Evolutionary conservation across 2,113 vertebrate species (phyloP).

Genomic region (Siniperca chuatsi): DNA sequence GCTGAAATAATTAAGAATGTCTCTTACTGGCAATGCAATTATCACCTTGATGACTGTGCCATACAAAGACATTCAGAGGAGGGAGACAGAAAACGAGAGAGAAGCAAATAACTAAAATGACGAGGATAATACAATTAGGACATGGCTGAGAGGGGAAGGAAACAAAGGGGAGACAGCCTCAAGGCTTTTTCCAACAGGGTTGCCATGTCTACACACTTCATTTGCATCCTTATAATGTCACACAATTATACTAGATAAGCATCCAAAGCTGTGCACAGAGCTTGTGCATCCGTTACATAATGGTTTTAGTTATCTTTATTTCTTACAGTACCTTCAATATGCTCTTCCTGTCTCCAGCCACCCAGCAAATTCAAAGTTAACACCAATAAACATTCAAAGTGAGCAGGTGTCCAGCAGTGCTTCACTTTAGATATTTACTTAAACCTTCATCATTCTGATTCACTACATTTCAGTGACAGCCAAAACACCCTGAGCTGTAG

Average conservation of each 20-base stretch:
- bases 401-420: conserved; percentile 46
- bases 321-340: background rate
- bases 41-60: conserved; percentile 79
- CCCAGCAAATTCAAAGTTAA: conserved; percentile 17
- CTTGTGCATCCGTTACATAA: conserved; percentile 47
- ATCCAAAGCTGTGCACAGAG: conserved; percentile 51
- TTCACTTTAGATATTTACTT: conserved; percentile 52
- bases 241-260: conserved; percentile 68
- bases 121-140: conserved; percentile 79
- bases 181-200: conserved; percentile 73
- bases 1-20: conserved; percentile 83
- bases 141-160: conserved; percentile 72
- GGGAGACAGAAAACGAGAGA: conserved; percentile 58
- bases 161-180: conserved; percentile 75
- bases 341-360: background rate
- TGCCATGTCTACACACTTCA: conserved; percentile 79
- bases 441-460: conserved; percentile 43
- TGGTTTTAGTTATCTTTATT: conserved; percentile 36
- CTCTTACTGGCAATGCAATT: conserved; percentile 82
- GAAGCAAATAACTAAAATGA: conserved; percentile 79
- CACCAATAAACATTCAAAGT: conserved; percentile 32
- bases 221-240: conserved; percentile 76
- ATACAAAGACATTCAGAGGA: conserved; percentile 75
- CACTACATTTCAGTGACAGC: conserved; percentile 27
- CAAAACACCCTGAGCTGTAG: conserved; percentile 39